Conservation (phyloP, 2,888 invertebrate genomes). For the Drosophila suboccidentalis region DNA sequence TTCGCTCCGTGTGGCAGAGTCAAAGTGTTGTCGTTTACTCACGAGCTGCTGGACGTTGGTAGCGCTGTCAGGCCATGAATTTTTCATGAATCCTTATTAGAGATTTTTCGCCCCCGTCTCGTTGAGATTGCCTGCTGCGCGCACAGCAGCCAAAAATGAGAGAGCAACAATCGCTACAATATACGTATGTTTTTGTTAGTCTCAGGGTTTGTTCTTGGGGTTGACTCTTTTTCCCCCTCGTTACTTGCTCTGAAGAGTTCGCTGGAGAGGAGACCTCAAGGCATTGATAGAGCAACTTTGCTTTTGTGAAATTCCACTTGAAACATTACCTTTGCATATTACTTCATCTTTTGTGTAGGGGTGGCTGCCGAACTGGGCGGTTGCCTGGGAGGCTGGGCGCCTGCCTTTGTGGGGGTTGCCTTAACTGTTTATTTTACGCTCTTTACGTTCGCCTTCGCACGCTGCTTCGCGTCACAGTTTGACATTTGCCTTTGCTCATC, state of each 20-base stretch:
- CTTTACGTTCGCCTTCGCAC: constrained; percentile 43
- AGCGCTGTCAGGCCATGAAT: constrained; percentile 79
- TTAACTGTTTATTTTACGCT: constrained; percentile 67
- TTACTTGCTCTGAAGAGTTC: background rate
- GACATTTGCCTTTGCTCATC: constrained; percentile 59
- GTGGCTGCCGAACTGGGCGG: constrained; percentile 9
- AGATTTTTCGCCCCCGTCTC: constrained; percentile 70
- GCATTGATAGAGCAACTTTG: constrained; percentile 12
- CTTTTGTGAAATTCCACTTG: constrained; percentile 4
- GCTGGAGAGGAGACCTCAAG: background rate
- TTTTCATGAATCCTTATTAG: constrained; percentile 82
- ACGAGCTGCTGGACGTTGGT: constrained; percentile 76
- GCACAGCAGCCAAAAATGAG: constrained; percentile 51
- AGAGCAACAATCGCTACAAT: constrained; percentile 23
- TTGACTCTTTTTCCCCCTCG: background rate
- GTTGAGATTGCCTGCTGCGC: constrained; percentile 57
- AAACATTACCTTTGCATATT: constrained; percentile 6
- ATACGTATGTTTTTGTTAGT: constrained; percentile 3
- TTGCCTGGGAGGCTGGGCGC: constrained; percentile 19
- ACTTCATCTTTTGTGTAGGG: constrained; percentile 11
- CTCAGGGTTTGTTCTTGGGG: constrained; percentile 7
- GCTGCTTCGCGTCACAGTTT: constrained; percentile 64
- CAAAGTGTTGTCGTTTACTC: constrained; percentile 84
- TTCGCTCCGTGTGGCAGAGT: constrained; percentile 80
- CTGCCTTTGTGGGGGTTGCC: constrained; percentile 54